Evolutionary conservation across 1,140 invertebrate species (phyloP).

Genomic region (Trigoniulus corallinus): DNA sequence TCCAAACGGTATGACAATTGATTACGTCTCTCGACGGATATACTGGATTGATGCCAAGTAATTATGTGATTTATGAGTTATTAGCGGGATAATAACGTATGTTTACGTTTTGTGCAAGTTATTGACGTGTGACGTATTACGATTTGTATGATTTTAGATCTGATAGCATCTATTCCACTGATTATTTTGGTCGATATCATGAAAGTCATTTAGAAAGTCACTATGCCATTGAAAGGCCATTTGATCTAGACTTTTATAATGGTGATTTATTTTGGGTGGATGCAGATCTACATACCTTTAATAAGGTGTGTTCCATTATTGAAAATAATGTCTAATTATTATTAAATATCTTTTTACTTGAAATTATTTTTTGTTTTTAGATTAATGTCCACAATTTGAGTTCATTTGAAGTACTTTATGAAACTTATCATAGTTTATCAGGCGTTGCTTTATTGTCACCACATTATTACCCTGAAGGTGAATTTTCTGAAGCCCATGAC

Average conservation of each 20-base stretch:
- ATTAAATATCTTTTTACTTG: too few relatives aligned
- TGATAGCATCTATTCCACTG: not conserved
- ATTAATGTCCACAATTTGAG: not conserved
- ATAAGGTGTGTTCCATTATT: not conserved
- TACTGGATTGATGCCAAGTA: constrained; percentile 2
- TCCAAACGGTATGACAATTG: not conserved
- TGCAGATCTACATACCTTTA: not conserved
- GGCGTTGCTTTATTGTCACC: not conserved
- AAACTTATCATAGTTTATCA: not conserved
- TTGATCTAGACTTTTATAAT: not conserved
- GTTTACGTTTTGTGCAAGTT: not conserved
- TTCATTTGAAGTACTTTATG: not conserved
- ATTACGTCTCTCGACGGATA: not conserved
- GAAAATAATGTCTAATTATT: too few relatives aligned
- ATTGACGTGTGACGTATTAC: not conserved
- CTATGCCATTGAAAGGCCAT: not conserved
- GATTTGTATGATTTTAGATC: not conserved
- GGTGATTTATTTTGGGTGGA: not conserved
- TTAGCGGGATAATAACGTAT: not conserved
- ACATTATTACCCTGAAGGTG: not conserved
- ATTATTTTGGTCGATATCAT: not conserved
- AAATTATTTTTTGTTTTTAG: too few relatives aligned
- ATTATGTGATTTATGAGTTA: not conserved
- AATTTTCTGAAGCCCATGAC: too few relatives aligned
- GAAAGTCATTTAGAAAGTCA: not conserved